Conservation (phyloP, 2,113 vertebrate species). For the Campylomormyrus tamandua region DNA sequence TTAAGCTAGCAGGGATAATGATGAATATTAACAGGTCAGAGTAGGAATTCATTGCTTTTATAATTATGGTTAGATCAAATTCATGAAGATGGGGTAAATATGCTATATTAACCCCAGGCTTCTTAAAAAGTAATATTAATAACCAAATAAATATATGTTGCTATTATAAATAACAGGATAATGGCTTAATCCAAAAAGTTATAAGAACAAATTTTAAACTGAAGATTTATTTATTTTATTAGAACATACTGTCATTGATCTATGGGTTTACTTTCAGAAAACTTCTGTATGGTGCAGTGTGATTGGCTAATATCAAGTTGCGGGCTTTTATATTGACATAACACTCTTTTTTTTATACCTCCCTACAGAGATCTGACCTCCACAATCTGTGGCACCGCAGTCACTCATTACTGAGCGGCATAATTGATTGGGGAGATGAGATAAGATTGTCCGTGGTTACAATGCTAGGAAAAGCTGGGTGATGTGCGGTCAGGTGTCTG, state of each 20-base stretch:
- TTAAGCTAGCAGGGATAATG: background rate
- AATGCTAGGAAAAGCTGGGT: conserved; percentile 60
- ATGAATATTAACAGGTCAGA: background rate
- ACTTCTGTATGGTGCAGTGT: background rate
- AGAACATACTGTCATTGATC: background rate
- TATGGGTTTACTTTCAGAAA: background rate
- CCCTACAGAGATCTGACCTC: conserved; percentile 27
- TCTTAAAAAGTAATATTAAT: background rate
- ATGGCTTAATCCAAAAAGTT: background rate
- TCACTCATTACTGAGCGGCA: conserved; percentile 55
- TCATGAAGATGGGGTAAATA: background rate
- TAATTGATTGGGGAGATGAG: conserved; percentile 66
- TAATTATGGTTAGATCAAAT: background rate
- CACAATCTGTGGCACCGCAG: conserved; percentile 46
- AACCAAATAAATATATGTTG: background rate
- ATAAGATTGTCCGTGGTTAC: conserved; percentile 64
- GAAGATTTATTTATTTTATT: background rate
- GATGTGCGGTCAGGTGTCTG: conserved; percentile 59
- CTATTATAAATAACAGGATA: background rate
- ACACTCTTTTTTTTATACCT: background rate
- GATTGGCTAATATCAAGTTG: background rate
- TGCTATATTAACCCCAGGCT: background rate
- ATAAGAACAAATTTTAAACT: background rate
- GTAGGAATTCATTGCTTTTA: background rate
- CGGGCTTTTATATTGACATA: background rate